Percentiles rank a stretch among this genome's conserved stretches.
These are phyloP conservation scores for Halictus quadricinctus DNA, from an alignment of 2,888 invertebrate species.

Conservation along the genomic window DNA sequence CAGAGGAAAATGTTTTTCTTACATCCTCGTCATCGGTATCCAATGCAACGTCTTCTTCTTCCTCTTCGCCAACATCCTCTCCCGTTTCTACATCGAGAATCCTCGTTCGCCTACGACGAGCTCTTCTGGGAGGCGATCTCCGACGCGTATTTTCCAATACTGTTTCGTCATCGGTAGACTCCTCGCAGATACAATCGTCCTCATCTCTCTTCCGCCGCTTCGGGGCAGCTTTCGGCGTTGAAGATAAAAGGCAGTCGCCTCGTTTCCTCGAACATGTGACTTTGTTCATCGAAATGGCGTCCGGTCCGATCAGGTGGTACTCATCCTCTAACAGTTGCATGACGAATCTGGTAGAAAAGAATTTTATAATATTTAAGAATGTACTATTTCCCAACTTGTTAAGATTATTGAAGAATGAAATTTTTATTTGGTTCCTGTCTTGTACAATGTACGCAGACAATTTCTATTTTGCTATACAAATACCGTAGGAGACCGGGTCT, in stretches of 20 bases:
- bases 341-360: slow-evolving; percentile 58
- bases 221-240: not conserved
- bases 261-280: slow-evolving; percentile 13
- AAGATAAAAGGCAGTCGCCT: slow-evolving; percentile 8
- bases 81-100: not conserved
- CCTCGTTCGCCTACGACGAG: not conserved
- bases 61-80: not conserved
- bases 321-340: slow-evolving; percentile 58
- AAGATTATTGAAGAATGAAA: no score
- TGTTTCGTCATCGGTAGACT: not conserved
- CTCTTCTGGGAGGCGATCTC: not conserved
- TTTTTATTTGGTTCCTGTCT: no score
- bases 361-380: not conserved
- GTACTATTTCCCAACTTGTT: no score
- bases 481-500: no score
- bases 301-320: slow-evolving; percentile 67
- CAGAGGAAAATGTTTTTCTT: not conserved
- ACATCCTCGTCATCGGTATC: not conserved
- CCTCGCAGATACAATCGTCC: slow-evolving; percentile 13
- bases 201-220: not conserved
- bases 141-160: not conserved
- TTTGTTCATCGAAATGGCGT: slow-evolving; percentile 45
- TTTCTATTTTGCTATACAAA: no score
- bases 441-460: no score
- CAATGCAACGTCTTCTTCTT: not conserved